A percentile compares a stretch with the other conserved stretches of the same genome.
phyloP scores from a whole-genome alignment of 2,888 invertebrate species.

The Trichogramma dendrolimi region DNA sequence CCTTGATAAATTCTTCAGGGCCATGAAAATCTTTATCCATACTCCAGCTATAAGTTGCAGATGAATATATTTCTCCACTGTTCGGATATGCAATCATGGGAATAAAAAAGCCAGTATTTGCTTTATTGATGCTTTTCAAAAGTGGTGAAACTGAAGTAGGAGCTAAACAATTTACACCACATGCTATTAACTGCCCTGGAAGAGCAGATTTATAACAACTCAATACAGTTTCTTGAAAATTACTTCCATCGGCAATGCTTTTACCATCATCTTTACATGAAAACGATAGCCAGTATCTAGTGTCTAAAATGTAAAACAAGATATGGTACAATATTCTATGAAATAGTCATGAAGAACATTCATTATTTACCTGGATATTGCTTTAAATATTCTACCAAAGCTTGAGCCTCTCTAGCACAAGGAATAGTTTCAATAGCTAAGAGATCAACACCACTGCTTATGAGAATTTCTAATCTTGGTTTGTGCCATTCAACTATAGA shows the following conservation, averaged over 20 bases:
- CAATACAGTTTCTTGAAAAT: slow-evolving; percentile 68
- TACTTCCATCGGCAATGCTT: slow-evolving; percentile 74
- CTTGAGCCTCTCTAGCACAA: slow-evolving; percentile 76
- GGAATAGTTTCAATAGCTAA: slow-evolving; percentile 92
- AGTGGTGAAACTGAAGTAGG: slow-evolving; percentile 64
- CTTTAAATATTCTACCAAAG: slow-evolving; percentile 72
- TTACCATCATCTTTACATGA: slow-evolving; percentile 69
- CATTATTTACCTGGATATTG: slow-evolving; percentile 62
- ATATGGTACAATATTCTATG: not conserved
- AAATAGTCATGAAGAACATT: not conserved
- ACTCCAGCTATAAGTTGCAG: slow-evolving; percentile 58
- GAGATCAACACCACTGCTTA: slow-evolving; percentile 78
- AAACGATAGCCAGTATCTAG: slow-evolving; percentile 83
- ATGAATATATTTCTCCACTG: slow-evolving; percentile 78
- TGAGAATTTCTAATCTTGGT: slow-evolving; percentile 72
- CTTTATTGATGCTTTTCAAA: slow-evolving; percentile 57
- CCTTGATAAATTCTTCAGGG: slow-evolving; percentile 67
- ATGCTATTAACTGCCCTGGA: slow-evolving; percentile 73
- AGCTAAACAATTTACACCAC: slow-evolving; percentile 85
- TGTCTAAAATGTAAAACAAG: slow-evolving; percentile 28
- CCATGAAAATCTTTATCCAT: slow-evolving; percentile 62
- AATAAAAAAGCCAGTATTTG: slow-evolving; percentile 54
- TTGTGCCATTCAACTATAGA: slow-evolving; percentile 79
- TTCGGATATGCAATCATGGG: slow-evolving; percentile 89
- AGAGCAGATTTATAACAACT: slow-evolving; percentile 60